Evolutionary conservation across 2,888 invertebrate genomes (phyloP), one percentile per base, ranked within the genome.

Genomic region (Drepanosiphum platanoidis): DNA sequence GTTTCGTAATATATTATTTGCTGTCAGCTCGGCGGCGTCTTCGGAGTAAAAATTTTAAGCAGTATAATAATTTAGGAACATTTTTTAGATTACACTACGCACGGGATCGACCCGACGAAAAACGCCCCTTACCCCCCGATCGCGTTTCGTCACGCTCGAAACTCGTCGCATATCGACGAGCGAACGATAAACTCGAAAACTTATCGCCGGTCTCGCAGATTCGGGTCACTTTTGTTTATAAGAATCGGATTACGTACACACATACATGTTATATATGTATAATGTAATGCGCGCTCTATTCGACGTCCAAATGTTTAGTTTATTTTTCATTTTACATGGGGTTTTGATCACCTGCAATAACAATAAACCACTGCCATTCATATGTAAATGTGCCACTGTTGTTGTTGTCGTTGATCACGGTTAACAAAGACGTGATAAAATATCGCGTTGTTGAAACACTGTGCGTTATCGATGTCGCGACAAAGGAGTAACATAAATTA

Each of bases 1-100:
- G 42, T 46, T 32, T 72, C 39, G 18, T 46, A 72, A 72, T 72
- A 42, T 30, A 72, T 72, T 30, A 72, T 72, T 72, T 72, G 42
- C 9, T 42, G 64, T 64, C 64, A 27, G 30, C 64, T 27, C 64
- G 30, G 27, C 46, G 5, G 8, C 11, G 30, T 64, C 27, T 30
- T 30, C 42, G 1, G 30, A 42, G 27, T 72, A 46, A 42, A 42
- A 30, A 30, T 18, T 30, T 72, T 30, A 30, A 72, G 30, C 46
- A 8, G 9, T 18, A n/a, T n/a, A 30, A 42, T 32, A 22, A 46
- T 32, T 72, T 22, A 42, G 13, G 42, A 22, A 9, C 15, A 18
- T 13, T 30, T 42, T 72, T 46, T 1, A 9, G 46, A 13, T 4
- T 36, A 18, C 7, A 30, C 32, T 34, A 36, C n/a, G n/a, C n/a